Percentiles rank a stretch among this genome's conserved stretches.
Conservation (phyloP, 1,140 invertebrate genomes). For the Zaprionus vittiger region DNA sequence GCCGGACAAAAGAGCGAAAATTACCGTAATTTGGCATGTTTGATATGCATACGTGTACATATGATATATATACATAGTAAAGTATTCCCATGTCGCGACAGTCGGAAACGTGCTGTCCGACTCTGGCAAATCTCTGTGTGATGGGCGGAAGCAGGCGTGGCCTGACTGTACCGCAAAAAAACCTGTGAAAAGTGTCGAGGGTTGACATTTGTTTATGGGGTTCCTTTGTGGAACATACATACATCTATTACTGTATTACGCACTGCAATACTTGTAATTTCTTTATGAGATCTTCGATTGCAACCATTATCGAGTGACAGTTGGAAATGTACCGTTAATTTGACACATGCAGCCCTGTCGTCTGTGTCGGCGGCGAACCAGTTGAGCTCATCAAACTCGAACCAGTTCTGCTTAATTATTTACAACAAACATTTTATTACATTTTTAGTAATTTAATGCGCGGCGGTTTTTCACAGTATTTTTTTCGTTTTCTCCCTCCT, state of each 20-base stretch:
- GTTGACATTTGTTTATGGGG: conserved; percentile 30
- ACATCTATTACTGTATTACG: neutral
- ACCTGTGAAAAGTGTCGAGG: conserved; percentile 37
- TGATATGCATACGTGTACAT: conserved; percentile 29
- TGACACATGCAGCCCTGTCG: conserved; percentile 47
- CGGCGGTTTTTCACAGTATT: conserved; percentile 37
- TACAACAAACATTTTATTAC: conserved; percentile 77
- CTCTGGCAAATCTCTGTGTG: conserved; percentile 43
- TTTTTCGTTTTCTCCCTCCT: conserved; percentile 15
- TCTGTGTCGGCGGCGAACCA: neutral
- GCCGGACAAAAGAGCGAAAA: conserved; percentile 63
- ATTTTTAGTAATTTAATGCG: conserved; percentile 76
- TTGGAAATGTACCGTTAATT: conserved; percentile 38
- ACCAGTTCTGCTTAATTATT: conserved; percentile 70
- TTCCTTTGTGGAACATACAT: neutral
- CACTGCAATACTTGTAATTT: neutral
- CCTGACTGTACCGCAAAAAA: conserved; percentile 14
- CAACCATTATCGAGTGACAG: conserved; percentile 8
- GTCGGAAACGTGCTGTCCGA: conserved; percentile 28
- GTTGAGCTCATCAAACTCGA: conserved; percentile 55
- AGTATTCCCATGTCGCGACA: neutral
- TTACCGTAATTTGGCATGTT: conserved; percentile 69
- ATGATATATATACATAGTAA: neutral
- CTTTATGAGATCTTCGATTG: neutral
- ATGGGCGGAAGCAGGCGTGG: conserved; percentile 40